Conservation (phyloP, 2,888 invertebrate genomes). For the Drosophila flavopinicola region DNA sequence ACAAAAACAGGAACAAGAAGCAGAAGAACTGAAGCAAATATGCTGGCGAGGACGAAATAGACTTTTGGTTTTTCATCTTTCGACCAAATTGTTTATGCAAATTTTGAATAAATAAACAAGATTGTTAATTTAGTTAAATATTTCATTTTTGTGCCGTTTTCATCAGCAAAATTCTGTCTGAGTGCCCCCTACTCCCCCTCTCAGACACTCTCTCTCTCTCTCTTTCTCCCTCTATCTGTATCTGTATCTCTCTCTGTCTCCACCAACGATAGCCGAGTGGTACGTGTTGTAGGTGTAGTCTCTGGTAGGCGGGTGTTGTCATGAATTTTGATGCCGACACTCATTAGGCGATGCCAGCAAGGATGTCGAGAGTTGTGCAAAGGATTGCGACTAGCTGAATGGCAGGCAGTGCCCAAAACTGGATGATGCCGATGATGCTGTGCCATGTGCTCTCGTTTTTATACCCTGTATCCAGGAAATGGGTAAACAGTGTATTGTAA, state of each 20-base stretch:
- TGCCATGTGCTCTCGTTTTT: conserved; percentile 10
- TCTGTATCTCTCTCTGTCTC: no score
- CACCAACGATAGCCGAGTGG: neutral
- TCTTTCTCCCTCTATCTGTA: neutral
- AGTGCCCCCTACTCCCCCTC: conserved; percentile 26
- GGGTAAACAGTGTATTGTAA: no score
- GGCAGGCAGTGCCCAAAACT: conserved; percentile 14
- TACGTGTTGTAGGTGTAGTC: conserved; percentile 66
- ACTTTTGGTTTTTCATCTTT: conserved; percentile 81
- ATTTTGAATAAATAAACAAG: conserved; percentile 81
- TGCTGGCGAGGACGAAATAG: conserved; percentile 58
- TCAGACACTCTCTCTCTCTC: neutral
- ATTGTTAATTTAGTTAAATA: conserved; percentile 82
- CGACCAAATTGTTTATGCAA: conserved; percentile 80
- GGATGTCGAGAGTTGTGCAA: conserved; percentile 61
- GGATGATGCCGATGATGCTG: conserved; percentile 24
- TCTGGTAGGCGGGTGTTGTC: conserved; percentile 62
- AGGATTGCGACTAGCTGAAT: conserved; percentile 62
- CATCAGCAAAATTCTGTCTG: conserved; percentile 66
- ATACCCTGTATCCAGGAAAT: no score
- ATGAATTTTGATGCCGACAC: conserved; percentile 77
- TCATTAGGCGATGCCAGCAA: conserved; percentile 66
- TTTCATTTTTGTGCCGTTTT: conserved; percentile 81
- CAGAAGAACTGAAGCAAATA: conserved; percentile 27
- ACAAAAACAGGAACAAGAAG: conserved; percentile 21